These are phyloP conservation scores for Cheilosia scutellata DNA, from an alignment of 2,888 invertebrate species.

Conservation along the genomic window DNA sequence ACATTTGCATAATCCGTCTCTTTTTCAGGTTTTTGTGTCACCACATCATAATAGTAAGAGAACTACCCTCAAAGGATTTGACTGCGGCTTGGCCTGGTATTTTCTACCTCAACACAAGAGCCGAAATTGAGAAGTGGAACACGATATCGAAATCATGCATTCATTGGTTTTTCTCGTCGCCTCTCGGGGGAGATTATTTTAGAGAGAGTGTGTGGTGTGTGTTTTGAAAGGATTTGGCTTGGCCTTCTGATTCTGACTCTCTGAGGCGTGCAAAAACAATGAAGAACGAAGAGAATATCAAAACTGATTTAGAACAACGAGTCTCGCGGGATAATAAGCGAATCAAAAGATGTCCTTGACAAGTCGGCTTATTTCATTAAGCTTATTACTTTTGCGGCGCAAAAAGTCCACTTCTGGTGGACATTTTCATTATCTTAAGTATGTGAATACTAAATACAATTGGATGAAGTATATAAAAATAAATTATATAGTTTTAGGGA, in stretches of 20 bases:
- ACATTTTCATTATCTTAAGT: constrained; percentile 30
- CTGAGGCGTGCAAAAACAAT: not conserved
- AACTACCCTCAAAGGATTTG: constrained; percentile 15
- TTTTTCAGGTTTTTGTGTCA: constrained; percentile 61
- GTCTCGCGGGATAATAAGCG: constrained; percentile 21
- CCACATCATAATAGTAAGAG: not conserved
- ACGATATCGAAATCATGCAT: constrained; percentile 45
- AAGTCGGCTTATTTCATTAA: constrained; percentile 10
- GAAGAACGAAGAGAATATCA: constrained; percentile 13
- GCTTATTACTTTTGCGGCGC: constrained; percentile 16
- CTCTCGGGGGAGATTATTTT: not conserved
- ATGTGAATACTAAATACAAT: not conserved
- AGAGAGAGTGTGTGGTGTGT: too few relatives aligned
- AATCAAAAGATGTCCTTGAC: constrained; percentile 39
- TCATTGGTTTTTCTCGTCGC: constrained; percentile 19
- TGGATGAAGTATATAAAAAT: not conserved
- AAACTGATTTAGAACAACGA: constrained; percentile 26
- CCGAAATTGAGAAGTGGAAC: constrained; percentile 26
- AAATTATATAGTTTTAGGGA: not conserved
- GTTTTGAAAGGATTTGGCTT: not conserved
- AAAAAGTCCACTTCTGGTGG: not conserved
- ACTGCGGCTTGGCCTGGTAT: constrained; percentile 19
- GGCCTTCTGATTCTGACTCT: too few relatives aligned
- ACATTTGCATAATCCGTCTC: constrained; percentile 43
- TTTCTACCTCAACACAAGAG: not conserved